phyloP scores from a whole-genome alignment of 2,797 vertebrate genomes.

The Sciurus vulgaris region DNA sequence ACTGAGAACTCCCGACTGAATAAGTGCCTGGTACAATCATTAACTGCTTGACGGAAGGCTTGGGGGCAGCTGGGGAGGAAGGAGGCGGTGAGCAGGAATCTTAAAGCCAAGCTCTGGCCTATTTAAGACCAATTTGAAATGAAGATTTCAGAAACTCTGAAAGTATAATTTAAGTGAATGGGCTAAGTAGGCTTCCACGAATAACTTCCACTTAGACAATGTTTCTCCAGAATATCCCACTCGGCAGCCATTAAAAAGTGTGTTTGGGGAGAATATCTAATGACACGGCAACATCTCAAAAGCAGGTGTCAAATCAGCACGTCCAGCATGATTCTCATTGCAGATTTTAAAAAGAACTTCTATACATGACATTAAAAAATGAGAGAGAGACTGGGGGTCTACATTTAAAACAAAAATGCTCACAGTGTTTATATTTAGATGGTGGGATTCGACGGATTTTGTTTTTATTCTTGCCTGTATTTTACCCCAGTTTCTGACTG shows the following conservation, averaged over 20 bases:
- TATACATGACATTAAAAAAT: slow-evolving; percentile 42
- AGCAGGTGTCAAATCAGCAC: slow-evolving; percentile 71
- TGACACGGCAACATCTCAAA: slow-evolving; percentile 70
- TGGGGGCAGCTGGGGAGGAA: slow-evolving; percentile 23
- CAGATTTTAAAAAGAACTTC: slow-evolving; percentile 64
- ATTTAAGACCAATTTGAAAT: slow-evolving; percentile 80
- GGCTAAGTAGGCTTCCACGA: slow-evolving; percentile 59
- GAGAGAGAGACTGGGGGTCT: background rate
- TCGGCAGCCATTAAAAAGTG: slow-evolving; percentile 48
- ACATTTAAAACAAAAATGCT: slow-evolving; percentile 54
- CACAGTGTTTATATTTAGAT: slow-evolving; percentile 58
- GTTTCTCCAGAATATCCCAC: background rate
- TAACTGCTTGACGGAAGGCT: slow-evolving; percentile 76
- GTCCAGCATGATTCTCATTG: slow-evolving; percentile 63
- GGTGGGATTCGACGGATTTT: background rate
- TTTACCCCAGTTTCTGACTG: slow-evolving; percentile 32
- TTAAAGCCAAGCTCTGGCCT: slow-evolving; percentile 47
- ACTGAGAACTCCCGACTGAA: slow-evolving; percentile 55
- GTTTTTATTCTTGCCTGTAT: background rate
- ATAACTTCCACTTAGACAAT: slow-evolving; percentile 62
- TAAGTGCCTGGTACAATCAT: slow-evolving; percentile 75
- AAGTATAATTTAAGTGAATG: slow-evolving; percentile 79
- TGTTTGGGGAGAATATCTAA: slow-evolving; percentile 67
- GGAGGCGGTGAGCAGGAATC: slow-evolving; percentile 37
- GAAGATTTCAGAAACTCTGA: slow-evolving; percentile 78